Evolutionary conservation across 2,888 invertebrate species (phyloP).

Genomic region (Melikaiella ostensackeni): DNA sequence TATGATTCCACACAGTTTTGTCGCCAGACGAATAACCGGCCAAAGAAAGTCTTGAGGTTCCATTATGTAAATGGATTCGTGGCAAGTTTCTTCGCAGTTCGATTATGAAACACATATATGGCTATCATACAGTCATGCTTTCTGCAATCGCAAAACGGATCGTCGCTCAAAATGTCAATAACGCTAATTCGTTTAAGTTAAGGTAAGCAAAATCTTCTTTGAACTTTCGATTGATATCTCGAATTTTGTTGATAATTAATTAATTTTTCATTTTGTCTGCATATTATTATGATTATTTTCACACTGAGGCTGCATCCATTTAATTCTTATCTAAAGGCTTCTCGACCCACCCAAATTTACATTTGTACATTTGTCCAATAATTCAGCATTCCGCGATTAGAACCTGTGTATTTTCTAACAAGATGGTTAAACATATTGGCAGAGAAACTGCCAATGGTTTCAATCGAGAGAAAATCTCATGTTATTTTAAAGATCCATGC

Average conservation of each 20-base stretch:
- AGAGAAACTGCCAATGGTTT: background rate
- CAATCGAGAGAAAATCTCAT: constrained; percentile 1
- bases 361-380: too few species aligned
- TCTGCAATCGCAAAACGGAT: constrained; percentile 10
- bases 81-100: constrained; percentile 31
- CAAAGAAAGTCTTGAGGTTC: constrained; percentile 31
- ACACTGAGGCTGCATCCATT: background rate
- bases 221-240: background rate
- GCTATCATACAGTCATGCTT: constrained; percentile 15
- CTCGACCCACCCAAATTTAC: background rate
- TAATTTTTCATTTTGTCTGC: background rate
- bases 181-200: background rate
- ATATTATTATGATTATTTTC: background rate
- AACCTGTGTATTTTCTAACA: constrained; percentile 5
- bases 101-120: constrained; percentile 31
- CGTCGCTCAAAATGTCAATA: constrained; percentile 27
- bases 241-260: background rate
- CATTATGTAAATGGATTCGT: constrained; percentile 34
- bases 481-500: background rate
- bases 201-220: background rate
- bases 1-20: constrained; percentile 9
- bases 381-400: background rate
- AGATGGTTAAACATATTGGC: background rate
- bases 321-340: background rate
- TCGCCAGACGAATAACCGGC: constrained; percentile 13